Conservation (phyloP, 2,888 invertebrate species). For the Clitarchus hookeri region DNA sequence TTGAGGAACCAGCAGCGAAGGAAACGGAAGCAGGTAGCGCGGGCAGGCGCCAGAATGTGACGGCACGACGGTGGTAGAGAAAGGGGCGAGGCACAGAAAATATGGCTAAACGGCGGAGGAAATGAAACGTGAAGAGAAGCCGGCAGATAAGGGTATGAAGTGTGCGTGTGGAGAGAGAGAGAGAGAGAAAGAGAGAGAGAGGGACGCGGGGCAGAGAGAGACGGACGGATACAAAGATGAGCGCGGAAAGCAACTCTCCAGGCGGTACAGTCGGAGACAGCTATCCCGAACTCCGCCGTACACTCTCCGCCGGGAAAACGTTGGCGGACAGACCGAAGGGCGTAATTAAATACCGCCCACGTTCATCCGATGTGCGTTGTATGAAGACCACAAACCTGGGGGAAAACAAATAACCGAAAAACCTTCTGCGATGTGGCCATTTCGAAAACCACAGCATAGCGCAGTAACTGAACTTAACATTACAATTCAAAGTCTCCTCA, state of each 20-base stretch:
- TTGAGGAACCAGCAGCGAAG: no score
- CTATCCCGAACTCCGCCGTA: background rate
- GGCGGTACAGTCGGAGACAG: background rate
- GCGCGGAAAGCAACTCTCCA: background rate
- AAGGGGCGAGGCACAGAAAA: background rate
- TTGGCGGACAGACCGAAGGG: no score
- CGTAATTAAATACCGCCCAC: no score
- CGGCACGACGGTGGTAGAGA: background rate
- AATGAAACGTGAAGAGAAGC: constrained; percentile 22
- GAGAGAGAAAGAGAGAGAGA: background rate
- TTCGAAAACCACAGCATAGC: no score
- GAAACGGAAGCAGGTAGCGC: no score
- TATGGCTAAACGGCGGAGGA: constrained; percentile 24
- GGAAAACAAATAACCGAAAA: no score
- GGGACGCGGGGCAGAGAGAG: background rate
- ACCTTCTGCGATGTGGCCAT: no score
- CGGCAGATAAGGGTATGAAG: constrained; percentile 12
- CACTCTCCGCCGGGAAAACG: no score
- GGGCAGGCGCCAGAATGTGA: background rate
- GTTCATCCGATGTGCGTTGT: no score
- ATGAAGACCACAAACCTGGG: no score
- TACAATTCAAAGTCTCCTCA: no score
- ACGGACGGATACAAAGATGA: background rate
- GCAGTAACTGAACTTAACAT: no score
- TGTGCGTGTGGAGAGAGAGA: background rate